These are phyloP conservation scores for Erynnis tages DNA, from an alignment of 2,888 invertebrate genomes.

Conservation along the genomic window DNA sequence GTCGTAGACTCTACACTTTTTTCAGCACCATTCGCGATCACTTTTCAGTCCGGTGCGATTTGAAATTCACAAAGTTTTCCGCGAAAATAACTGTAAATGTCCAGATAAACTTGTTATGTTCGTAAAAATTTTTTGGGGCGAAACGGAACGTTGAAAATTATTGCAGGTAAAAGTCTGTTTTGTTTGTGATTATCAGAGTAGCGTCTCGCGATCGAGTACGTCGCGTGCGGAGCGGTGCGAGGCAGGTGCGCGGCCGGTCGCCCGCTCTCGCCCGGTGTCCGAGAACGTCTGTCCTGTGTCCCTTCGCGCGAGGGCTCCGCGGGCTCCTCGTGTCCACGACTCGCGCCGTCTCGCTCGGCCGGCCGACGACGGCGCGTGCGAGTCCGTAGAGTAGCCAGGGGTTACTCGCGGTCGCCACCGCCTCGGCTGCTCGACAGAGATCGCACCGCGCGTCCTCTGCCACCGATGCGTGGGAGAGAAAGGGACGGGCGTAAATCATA, in stretches of 20 bases:
- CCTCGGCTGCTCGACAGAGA: conserved; percentile 74
- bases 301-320: conserved; percentile 79
- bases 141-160: conserved; percentile 34
- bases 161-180: conserved; percentile 46
- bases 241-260: conserved; percentile 78
- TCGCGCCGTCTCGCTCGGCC: conserved; percentile 73
- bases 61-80: conserved; percentile 34
- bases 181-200: conserved; percentile 61
- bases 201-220: conserved; percentile 67
- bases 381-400: conserved; percentile 79
- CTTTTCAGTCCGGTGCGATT: conserved; percentile 49
- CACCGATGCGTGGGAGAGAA: conserved; percentile 50
- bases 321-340: conserved; percentile 71
- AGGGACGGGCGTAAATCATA: conserved; percentile 64
- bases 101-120: conserved; percentile 38
- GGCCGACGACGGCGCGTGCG: conserved; percentile 79
- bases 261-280: conserved; percentile 82
- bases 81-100: conserved; percentile 12
- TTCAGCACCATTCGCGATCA: conserved; percentile 60
- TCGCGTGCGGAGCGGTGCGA: conserved; percentile 66
- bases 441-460: conserved; percentile 47
- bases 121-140: conserved; percentile 38
- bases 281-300: conserved; percentile 82
- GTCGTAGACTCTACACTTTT: conserved; percentile 54
- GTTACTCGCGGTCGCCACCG: conserved; percentile 80